Base-by-base conservation (phyloP, 2,888 invertebrate species). In the Dermolepida albohirtum region DNA sequence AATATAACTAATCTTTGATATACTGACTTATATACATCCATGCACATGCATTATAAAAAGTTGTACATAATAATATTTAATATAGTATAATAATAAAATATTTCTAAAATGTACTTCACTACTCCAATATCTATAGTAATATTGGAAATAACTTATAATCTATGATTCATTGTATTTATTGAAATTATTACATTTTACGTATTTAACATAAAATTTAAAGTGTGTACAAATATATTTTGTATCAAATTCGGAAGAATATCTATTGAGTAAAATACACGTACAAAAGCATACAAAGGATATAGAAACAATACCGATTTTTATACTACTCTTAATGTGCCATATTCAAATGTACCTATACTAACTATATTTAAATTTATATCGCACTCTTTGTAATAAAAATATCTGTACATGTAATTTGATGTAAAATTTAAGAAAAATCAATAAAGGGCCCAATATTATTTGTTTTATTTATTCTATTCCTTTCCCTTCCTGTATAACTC, bases 381-480 rank as follows among this genome's bases (percentile, higher is more conserved):
- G 22, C 16, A 49, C 11, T 17, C 47, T 22, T 17, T 49, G 22
- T 22, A n/a, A 49, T 17, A 6, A 47, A 47, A 43, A 14, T 47
- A 62, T 47, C 1, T 57, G 10, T 44, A 57, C 47, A 49, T 62
- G 34, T 62, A 59, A 59, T 59, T 62, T 11, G 34, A 62, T 62
- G 59, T 62, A 49, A 29, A n/a, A 62, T 17, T 47, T 59, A n/a
- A 47, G 16, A 39, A 62, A 34, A 10, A 34, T 10, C 34, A 62
- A 62, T 62, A 62, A 62, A 62, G 59, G 59, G 47, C 59, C 59
- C 47, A 62, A 62, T 62, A 62, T 16, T 47, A 47, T 29, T 5
- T 12, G 17, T 27, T 22, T 17, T 11, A 50, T 17, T 11, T 50
- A 10, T 6, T 50, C 8, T 1, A 22, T 1, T 50, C 14, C 22